phyloP scores from a whole-genome alignment of 2,888 invertebrate species.

The Eupithecia dodoneata region DNA sequence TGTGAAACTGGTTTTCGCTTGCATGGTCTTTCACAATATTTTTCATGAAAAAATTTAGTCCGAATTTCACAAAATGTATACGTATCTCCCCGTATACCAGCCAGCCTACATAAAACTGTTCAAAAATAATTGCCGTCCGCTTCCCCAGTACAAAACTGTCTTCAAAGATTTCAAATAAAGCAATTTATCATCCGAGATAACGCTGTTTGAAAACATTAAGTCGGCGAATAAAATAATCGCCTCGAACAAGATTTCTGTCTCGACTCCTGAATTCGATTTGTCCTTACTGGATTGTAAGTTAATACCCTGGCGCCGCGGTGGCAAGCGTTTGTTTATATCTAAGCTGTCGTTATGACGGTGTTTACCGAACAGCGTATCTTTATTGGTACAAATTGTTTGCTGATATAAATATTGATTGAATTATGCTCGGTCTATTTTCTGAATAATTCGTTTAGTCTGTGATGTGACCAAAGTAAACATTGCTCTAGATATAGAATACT shows the following conservation, averaged over 20 bases:
- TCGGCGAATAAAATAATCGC: slow-evolving; percentile 68
- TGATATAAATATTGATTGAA: slow-evolving; percentile 22
- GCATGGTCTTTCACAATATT: slow-evolving; percentile 38
- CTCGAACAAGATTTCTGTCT: slow-evolving; percentile 60
- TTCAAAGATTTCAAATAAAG: slow-evolving; percentile 53
- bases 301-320: slow-evolving; percentile 68
- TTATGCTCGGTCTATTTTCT: slow-evolving; percentile 13
- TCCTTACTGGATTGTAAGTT: slow-evolving; percentile 66
- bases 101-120: not conserved
- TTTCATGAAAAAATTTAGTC: not conserved
- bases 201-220: slow-evolving; percentile 65
- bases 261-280: slow-evolving; percentile 60
- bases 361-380: slow-evolving; percentile 53
- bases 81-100: not conserved
- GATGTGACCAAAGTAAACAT: not conserved
- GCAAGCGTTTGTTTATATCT: slow-evolving; percentile 65
- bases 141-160: slow-evolving; percentile 35
- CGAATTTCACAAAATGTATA: slow-evolving; percentile 1
- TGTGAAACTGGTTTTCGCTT: slow-evolving; percentile 53
- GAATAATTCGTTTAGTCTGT: not conserved
- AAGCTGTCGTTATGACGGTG: slow-evolving; percentile 67
- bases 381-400: slow-evolving; percentile 26
- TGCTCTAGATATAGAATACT: not conserved
- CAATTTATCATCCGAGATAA: slow-evolving; percentile 67
- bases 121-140: slow-evolving; percentile 15